Percentiles rank a stretch among this genome's conserved stretches.
phyloP scores from a whole-genome alignment of 1,140 invertebrate genomes.

The Aphelinus certus region DNA sequence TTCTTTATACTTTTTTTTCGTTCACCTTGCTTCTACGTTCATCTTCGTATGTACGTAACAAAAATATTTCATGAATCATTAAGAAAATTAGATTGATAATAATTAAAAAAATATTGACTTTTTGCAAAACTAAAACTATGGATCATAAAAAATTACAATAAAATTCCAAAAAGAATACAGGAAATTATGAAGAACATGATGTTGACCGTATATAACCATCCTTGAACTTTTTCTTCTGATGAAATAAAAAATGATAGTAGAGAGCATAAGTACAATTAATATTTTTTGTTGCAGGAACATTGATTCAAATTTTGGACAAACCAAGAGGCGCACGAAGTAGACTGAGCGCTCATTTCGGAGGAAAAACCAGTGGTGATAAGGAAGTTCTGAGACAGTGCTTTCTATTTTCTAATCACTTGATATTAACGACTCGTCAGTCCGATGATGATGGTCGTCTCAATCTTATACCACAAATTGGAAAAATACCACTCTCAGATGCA shows the following conservation, averaged over 20 bases:
- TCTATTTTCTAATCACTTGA: slow-evolving; percentile 88
- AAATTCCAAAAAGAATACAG: too few relatives aligned
- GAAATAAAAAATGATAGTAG: slow-evolving; percentile 2
- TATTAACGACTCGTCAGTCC: slow-evolving; percentile 77
- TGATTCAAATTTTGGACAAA: slow-evolving; percentile 78
- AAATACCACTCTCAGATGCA: slow-evolving; percentile 85
- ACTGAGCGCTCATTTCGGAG: slow-evolving; percentile 71
- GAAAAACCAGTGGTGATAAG: slow-evolving; percentile 68
- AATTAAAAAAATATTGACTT: too few relatives aligned
- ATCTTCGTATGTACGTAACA: too few relatives aligned
- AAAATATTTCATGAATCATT: too few relatives aligned
- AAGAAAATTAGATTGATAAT: too few relatives aligned
- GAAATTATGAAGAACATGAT: too few relatives aligned
- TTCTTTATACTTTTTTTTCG: too few relatives aligned
- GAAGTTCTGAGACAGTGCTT: slow-evolving; percentile 83
- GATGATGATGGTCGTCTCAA: slow-evolving; percentile 81
- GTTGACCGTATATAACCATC: too few relatives aligned
- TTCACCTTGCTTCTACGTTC: too few relatives aligned
- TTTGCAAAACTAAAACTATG: too few relatives aligned
- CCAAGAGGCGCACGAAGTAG: slow-evolving; percentile 69
- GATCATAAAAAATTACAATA: too few relatives aligned
- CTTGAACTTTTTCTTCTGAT: too few relatives aligned
- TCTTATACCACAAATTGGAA: slow-evolving; percentile 82
- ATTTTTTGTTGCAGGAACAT: slow-evolving; percentile 66
- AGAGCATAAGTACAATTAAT: neutral